These are phyloP conservation scores for Rhinolophus sinicus DNA, from an alignment of 2,113 vertebrate species.

Conservation along the genomic window DNA sequence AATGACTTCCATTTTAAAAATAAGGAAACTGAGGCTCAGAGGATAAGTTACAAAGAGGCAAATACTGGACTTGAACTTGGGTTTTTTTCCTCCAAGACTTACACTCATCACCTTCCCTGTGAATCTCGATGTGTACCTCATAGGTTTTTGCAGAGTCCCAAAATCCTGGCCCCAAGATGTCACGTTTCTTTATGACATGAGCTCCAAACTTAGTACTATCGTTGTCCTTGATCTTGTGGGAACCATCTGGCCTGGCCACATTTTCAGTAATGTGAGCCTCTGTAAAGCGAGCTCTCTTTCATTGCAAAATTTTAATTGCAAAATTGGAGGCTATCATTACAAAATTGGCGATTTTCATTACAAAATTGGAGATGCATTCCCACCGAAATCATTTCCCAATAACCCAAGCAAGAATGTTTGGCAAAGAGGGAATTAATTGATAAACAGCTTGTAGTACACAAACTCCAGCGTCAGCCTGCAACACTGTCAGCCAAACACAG, in stretches of 20 bases:
- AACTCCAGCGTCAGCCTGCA: background rate
- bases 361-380: background rate
- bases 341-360: background rate
- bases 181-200: background rate
- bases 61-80: background rate
- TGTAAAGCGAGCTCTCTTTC: background rate
- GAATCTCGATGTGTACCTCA: background rate
- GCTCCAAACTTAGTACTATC: background rate
- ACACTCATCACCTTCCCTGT: background rate
- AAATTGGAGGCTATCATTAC: background rate
- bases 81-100: background rate
- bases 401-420: constrained; percentile 55
- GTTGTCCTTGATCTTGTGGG: background rate
- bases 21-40: background rate
- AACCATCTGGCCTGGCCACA: background rate
- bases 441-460: constrained; percentile 61
- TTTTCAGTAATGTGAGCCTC: background rate
- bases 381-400: constrained; percentile 29
- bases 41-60: background rate
- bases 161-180: background rate
- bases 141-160: background rate
- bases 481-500: no score
- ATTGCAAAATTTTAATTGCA: background rate
- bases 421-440: constrained; percentile 66
- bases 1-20: background rate